These are phyloP conservation scores for Hucho hucho DNA, from an alignment of 2,113 vertebrate species.

Conservation along the genomic window DNA sequence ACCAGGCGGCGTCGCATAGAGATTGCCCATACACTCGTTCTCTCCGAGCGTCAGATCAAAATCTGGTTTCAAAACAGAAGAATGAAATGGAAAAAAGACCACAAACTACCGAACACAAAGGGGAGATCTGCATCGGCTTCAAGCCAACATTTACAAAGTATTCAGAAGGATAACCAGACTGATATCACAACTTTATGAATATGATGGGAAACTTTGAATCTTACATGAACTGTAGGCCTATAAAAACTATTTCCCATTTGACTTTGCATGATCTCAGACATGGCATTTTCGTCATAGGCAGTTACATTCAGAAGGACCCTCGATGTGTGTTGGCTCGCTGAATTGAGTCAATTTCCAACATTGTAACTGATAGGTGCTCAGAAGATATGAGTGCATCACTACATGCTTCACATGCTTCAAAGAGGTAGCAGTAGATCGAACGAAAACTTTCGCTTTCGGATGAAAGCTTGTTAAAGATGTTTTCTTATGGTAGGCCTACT, in stretches of 20 bases:
- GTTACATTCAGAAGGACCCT: slow-evolving; percentile 31
- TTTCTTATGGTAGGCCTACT: slow-evolving; percentile 36
- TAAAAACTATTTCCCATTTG: slow-evolving; percentile 75
- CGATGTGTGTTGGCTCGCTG: slow-evolving; percentile 55
- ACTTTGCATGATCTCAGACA: slow-evolving; percentile 79
- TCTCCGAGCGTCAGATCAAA: slow-evolving; percentile 11
- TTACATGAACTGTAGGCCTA: slow-evolving; percentile 72
- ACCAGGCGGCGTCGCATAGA: slow-evolving; percentile 5
- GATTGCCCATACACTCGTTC: slow-evolving; percentile 9
- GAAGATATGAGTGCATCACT: slow-evolving; percentile 45
- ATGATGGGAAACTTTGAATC: slow-evolving; percentile 59
- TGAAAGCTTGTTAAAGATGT: slow-evolving; percentile 64
- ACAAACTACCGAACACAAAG: slow-evolving; percentile 90
- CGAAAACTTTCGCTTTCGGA: slow-evolving; percentile 68
- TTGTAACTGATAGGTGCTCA: slow-evolving; percentile 47
- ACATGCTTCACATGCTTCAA: slow-evolving; percentile 43
- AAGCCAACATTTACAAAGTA: slow-evolving; percentile 86
- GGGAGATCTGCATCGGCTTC: slow-evolving; percentile 87
- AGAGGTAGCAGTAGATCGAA: slow-evolving; percentile 57
- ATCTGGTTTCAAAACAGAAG: slow-evolving; percentile 12
- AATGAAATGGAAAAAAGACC: slow-evolving; percentile 14
- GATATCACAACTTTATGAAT: slow-evolving; percentile 95
- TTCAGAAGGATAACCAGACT: slow-evolving; percentile 93
- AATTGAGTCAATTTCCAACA: slow-evolving; percentile 56
- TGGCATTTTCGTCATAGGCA: slow-evolving; percentile 58